These are phyloP conservation scores for Desoria tigrina DNA, from an alignment of 2,888 invertebrate species.

Conservation along the genomic window DNA sequence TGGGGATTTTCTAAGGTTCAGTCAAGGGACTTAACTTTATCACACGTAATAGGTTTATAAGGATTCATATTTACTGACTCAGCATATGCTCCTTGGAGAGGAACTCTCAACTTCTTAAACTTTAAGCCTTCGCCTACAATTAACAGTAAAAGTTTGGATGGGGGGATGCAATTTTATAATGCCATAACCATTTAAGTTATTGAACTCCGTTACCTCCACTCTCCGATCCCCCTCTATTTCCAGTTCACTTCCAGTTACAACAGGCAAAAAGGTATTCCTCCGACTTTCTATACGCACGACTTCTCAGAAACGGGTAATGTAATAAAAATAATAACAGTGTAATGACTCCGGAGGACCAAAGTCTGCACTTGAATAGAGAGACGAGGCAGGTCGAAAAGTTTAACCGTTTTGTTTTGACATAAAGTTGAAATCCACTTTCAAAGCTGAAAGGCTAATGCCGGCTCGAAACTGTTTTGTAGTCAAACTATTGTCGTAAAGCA, in stretches of 20 bases:
- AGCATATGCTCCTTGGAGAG: slow-evolving; percentile 8
- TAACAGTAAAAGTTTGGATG: slow-evolving; percentile 25
- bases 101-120: slow-evolving; percentile 1
- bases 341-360: background rate
- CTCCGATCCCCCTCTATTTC: slow-evolving; percentile 4
- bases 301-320: background rate
- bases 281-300: background rate
- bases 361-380: background rate
- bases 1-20: background rate
- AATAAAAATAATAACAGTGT: slow-evolving; percentile 22
- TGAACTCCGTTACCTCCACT: slow-evolving; percentile 12
- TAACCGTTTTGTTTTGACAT: slow-evolving; percentile 7
- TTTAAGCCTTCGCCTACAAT: slow-evolving; percentile 12
- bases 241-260: background rate
- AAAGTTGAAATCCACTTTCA: slow-evolving; percentile 6
- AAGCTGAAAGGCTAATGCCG: background rate
- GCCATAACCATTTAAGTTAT: slow-evolving; percentile 24
- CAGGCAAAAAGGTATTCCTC: background rate
- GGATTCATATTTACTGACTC: slow-evolving; percentile 21
- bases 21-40: slow-evolving; percentile 11
- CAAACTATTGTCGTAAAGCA: slow-evolving; percentile 9
- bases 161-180: slow-evolving; percentile 21
- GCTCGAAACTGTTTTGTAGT: background rate
- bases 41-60: slow-evolving; percentile 22
- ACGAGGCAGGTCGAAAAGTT: background rate